Base-by-base conservation (phyloP, 2,113 vertebrate species). In the Solea solea region DNA sequence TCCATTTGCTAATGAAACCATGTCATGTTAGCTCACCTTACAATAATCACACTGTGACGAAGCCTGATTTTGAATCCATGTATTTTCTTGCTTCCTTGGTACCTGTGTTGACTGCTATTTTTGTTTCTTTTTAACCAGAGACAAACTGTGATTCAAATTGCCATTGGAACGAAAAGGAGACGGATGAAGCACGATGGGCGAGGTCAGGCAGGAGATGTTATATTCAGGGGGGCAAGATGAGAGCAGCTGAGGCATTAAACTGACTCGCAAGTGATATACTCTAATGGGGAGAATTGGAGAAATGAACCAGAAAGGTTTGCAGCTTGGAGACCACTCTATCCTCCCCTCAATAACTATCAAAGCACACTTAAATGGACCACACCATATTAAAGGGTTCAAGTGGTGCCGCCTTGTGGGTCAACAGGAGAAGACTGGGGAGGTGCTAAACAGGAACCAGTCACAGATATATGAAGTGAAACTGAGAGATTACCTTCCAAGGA, bases 331-430 rank as follows among this genome's bases (percentile, higher is more conserved):
- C 73, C 77, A 82, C 79, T 81, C 77, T 61, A 41, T 51, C 10
- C 58, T 85, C 72, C 21, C 74, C 60, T 81, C 63, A 83, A 74
- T 66, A 81, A 70, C 78, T 41, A 74, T 84, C 80, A 81, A 78
- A 69, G 56, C 54, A 56, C 42, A 59, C 63, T 75, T 50, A 62
- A 82, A 79, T 41, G 48, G 69, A 63, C 28, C 66, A 76, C 77
- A 88, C 55, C 5, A 56, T 54, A 58, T 61, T 42, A 51, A 77
- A 69, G 3, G 6, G 50, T 70, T 82, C 42, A 74, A 82, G 72
- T 25, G 69, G 28, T 56, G 49, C 51, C 4, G 39, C 11, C 52
- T 79, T 71, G 60, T 70, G 62, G 69, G 69, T 74, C 44, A 77
- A 49, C 41, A 21, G 54, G 13, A 21, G 65, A 76, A 28, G 48